These are phyloP conservation scores for Drosophila ficusphila DNA, from an alignment of 1,140 invertebrate genomes.

Conservation along the genomic window DNA sequence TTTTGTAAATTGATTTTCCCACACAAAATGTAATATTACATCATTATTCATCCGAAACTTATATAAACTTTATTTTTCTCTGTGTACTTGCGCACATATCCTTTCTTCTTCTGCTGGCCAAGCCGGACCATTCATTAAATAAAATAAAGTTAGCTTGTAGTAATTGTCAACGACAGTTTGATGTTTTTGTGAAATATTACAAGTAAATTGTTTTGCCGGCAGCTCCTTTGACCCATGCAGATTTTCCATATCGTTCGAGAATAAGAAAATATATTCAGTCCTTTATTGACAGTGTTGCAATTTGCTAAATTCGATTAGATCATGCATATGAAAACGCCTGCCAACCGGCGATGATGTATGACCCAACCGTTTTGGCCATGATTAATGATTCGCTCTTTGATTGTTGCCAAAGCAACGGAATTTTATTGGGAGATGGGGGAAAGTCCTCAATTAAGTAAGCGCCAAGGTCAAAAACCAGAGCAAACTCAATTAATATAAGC, in stretches of 20 bases:
- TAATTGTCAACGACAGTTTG: constrained; percentile 83
- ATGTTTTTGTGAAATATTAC: constrained; percentile 79
- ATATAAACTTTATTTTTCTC: neutral
- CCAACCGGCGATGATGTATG: constrained; percentile 57
- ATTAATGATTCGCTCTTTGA: constrained; percentile 52
- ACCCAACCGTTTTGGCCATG: constrained; percentile 19
- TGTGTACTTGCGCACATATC: constrained; percentile 14
- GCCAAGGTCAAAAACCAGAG: constrained; percentile 71
- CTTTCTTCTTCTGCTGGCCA: constrained; percentile 43
- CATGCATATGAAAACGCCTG: constrained; percentile 67
- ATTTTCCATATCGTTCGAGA: constrained; percentile 34
- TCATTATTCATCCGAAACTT: too few relatives aligned
- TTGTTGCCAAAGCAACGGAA: constrained; percentile 39
- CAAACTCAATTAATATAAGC: constrained; percentile 82
- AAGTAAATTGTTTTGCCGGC: constrained; percentile 68
- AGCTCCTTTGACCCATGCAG: constrained; percentile 50
- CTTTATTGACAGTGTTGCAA: constrained; percentile 75
- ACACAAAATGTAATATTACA: too few relatives aligned
- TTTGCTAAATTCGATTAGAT: constrained; percentile 73
- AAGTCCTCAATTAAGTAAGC: constrained; percentile 53
- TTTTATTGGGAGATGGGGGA: neutral
- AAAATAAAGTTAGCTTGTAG: constrained; percentile 74
- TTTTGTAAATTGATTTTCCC: too few relatives aligned
- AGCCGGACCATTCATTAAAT: constrained; percentile 74
- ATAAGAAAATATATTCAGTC: constrained; percentile 60